Evolutionary conservation across 2,113 vertebrate species (phyloP).

Genomic region (Rhombomys opimus): DNA sequence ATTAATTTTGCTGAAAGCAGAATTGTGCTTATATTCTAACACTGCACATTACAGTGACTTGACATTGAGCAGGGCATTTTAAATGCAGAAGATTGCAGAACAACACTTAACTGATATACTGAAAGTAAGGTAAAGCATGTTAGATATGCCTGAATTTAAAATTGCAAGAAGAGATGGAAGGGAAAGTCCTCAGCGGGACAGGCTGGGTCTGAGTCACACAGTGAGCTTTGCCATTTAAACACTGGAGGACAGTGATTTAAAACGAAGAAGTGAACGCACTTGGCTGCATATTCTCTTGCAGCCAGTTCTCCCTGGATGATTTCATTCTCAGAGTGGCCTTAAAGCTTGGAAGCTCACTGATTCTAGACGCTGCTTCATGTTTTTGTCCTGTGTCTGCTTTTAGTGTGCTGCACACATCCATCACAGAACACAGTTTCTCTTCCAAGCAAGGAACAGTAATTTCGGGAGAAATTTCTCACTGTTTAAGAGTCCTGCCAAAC

Average conservation of each 20-base stretch:
- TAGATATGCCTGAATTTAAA: slow-evolving; percentile 74
- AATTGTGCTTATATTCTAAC: slow-evolving; percentile 38
- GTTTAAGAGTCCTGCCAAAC: slow-evolving; percentile 80
- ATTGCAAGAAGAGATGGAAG: slow-evolving; percentile 50
- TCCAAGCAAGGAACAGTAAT: slow-evolving; percentile 39
- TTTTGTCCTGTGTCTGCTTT: background rate
- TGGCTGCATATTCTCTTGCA: slow-evolving; percentile 29
- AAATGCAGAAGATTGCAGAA: slow-evolving; percentile 57
- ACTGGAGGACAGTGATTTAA: slow-evolving; percentile 71
- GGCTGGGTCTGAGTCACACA: slow-evolving; percentile 54
- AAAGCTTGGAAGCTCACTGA: slow-evolving; percentile 15
- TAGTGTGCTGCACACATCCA: background rate
- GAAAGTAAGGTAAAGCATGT: slow-evolving; percentile 54
- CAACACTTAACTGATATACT: slow-evolving; percentile 36
- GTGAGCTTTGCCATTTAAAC: background rate
- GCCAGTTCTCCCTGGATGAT: slow-evolving; percentile 32
- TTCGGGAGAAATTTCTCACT: slow-evolving; percentile 67
- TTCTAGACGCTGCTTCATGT: background rate
- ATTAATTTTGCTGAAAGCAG: slow-evolving; percentile 24
- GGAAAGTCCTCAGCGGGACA: slow-evolving; percentile 64
- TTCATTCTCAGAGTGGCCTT: background rate
- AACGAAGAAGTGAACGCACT: slow-evolving; percentile 34
- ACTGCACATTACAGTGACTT: slow-evolving; percentile 49
- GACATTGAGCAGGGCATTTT: background rate
- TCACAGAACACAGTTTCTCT: slow-evolving; percentile 21